A percentile compares a stretch with the other conserved stretches of the same genome.
These are phyloP conservation scores for Xiphydria camelus DNA, from an alignment of 2,888 invertebrate species.

Conservation along the genomic window DNA sequence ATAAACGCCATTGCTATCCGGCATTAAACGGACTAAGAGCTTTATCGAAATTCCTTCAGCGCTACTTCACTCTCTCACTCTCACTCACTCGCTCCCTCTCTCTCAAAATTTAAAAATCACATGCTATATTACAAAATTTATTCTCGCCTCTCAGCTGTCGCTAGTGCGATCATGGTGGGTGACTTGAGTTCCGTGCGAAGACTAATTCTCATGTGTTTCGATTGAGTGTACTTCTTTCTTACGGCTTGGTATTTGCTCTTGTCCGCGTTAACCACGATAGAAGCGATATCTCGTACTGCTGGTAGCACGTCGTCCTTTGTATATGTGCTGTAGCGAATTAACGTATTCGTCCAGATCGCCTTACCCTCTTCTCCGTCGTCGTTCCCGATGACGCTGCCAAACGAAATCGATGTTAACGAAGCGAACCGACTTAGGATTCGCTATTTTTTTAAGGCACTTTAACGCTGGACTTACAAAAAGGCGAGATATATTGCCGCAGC, in stretches of 20 bases:
- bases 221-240: conserved; percentile 67
- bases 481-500: conserved; percentile 81
- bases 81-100: too few relatives aligned
- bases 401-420: conserved; percentile 6
- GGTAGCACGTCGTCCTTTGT: conserved; percentile 69
- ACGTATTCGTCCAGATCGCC: conserved; percentile 72
- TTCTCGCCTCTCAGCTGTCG: conserved; percentile 12
- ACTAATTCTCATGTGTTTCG: conserved; percentile 69
- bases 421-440: too few relatives aligned
- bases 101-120: conserved; percentile 14
- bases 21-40: conserved; percentile 23
- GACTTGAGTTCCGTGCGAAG: conserved; percentile 66
- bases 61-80: too few relatives aligned
- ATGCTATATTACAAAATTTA: conserved; percentile 15
- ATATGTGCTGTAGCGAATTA: conserved; percentile 79
- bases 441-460: background rate
- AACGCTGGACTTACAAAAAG: conserved; percentile 58
- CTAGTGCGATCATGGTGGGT: conserved; percentile 34
- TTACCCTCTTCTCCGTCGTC: conserved; percentile 54
- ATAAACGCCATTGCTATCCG: background rate
- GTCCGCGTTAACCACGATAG: conserved; percentile 69
- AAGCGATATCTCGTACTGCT: conserved; percentile 71
- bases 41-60: conserved; percentile 7
- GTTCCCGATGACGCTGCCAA: conserved; percentile 40
- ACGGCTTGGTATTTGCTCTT: conserved; percentile 73